phyloP scores from a whole-genome alignment of 1,140 invertebrate species.

The Delia radicum region DNA sequence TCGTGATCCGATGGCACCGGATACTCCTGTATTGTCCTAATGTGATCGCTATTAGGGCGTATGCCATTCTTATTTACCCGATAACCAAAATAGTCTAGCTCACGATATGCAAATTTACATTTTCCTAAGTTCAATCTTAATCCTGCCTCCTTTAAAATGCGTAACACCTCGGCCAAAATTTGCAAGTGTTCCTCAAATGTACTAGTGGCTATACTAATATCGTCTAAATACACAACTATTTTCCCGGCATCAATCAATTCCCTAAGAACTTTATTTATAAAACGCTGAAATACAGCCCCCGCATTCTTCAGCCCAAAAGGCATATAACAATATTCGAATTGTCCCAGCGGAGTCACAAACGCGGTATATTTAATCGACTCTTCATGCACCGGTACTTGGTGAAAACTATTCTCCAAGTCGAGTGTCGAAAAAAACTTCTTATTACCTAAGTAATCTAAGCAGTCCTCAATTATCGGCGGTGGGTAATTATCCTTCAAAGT shows the following conservation, averaged over 20 bases:
- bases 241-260: slow-evolving; percentile 14
- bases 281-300: slow-evolving; percentile 50
- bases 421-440: background rate
- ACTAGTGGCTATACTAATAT: slow-evolving; percentile 21
- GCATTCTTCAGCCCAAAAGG: slow-evolving; percentile 43
- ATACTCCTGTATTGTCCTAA: background rate
- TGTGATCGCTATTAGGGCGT: background rate
- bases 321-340: slow-evolving; percentile 55
- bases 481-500: slow-evolving; percentile 5
- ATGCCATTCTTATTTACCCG: background rate
- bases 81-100: background rate
- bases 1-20: background rate
- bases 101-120: slow-evolving; percentile 5
- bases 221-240: slow-evolving; percentile 26
- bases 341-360: slow-evolving; percentile 51
- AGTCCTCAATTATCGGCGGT: slow-evolving; percentile 4
- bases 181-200: background rate
- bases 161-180: slow-evolving; percentile 26
- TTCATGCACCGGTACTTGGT: background rate
- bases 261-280: slow-evolving; percentile 48
- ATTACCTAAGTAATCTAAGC: background rate
- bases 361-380: slow-evolving; percentile 40
- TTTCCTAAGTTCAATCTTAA: background rate
- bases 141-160: background rate
- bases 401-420: slow-evolving; percentile 3